Percentiles rank a stretch among this genome's conserved stretches.
Evolutionary conservation across 2,113 vertebrate species (phyloP).

Genomic region (Pedionomus torquatus): DNA sequence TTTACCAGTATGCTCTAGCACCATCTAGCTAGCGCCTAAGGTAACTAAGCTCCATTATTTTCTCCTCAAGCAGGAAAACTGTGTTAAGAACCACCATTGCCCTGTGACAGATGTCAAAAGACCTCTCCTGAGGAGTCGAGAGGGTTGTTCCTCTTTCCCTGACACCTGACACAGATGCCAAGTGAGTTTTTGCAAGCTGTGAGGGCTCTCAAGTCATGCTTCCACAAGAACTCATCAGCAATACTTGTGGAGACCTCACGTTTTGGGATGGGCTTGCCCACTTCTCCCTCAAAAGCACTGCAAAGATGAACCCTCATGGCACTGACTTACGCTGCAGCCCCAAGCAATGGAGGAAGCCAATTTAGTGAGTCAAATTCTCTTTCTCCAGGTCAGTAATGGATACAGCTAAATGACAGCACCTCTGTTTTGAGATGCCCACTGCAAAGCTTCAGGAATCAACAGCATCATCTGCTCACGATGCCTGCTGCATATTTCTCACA

Average conservation of each 20-base stretch:
- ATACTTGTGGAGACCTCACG: not conserved
- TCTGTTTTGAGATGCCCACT: accelerated
- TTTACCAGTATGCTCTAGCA: not conserved
- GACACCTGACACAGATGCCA: not conserved
- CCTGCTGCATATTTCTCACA: accelerated
- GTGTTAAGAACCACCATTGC: not conserved
- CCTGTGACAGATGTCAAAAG: not conserved
- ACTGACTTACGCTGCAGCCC: not conserved
- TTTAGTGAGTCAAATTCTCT: not conserved
- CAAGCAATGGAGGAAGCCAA: not conserved
- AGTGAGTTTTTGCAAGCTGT: not conserved
- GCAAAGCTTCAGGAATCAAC: not conserved
- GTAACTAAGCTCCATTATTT: not conserved
- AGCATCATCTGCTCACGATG: accelerated
- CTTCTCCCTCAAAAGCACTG: not conserved
- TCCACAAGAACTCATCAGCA: not conserved
- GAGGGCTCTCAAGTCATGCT: not conserved
- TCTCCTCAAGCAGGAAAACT: not conserved
- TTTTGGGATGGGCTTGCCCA: not conserved
- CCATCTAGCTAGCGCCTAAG: constrained; percentile 54
- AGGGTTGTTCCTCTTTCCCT: not conserved
- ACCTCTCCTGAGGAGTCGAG: not conserved
- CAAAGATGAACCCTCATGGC: accelerated
- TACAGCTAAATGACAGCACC: not conserved
- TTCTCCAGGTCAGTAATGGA: not conserved